Base-by-base conservation (phyloP, 2,113 vertebrate genomes). In the Eclectus roratus region DNA sequence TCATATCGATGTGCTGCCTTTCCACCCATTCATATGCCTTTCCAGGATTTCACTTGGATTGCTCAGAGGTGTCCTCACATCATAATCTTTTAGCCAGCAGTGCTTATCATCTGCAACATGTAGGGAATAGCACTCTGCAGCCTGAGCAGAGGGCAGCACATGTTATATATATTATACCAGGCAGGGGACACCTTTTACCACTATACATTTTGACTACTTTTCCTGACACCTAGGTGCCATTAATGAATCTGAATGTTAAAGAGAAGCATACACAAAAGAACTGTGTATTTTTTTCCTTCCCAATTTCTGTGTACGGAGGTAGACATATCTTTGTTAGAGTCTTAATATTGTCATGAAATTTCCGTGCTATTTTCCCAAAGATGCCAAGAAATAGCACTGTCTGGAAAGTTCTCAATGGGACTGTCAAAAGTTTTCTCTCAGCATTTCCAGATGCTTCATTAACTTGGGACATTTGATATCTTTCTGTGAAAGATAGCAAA, bases 1-100 rank as follows among this genome's bases (percentile, higher is more conserved):
- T 33, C 8, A 13, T 52, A 74, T 25, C 0, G 6, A 3, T 6
- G 1, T 35, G 4, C 14, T 55, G 41, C 11, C 1, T 2, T 52
- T 17, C 16, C 14, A 29, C 7, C 1, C 8, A 24, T 50, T 66
- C 3, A 8, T 20, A 7, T 2, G 2, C 7, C 8, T 82, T 77
- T 43, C 28, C 17, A 52, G 15, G n/a, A 52, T 65, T 80, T 71
- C 2, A 0, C 27, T 72, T 5, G 7, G 17, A 25, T 43, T 71
- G 10, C 31, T 80, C 33, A 35, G 9, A 24, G 4, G 10, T n/a
- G 7, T 37, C 49, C 43, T 35, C 20, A 29, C 2, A 8, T 8
- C 20, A 35, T 1, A 1, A 25, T 72, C 37, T 63, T 15, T 27
- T 70, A 24, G 24, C 5, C 23, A 81, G 4, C 14, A 29, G 13